These are phyloP conservation scores for Sarcophaga caerulescens DNA, from an alignment of 2,888 invertebrate species.

Conservation along the genomic window DNA sequence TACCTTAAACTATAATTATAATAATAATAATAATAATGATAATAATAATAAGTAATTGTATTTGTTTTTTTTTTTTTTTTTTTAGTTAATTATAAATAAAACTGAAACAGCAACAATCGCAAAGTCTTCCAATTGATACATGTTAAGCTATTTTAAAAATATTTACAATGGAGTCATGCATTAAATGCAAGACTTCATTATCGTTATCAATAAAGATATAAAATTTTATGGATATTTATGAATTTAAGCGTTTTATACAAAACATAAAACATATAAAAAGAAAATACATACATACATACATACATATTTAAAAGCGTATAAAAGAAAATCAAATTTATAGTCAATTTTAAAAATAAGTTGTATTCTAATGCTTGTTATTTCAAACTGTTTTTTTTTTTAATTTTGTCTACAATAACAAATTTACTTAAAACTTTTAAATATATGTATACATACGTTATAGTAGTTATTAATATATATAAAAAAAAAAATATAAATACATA, in stretches of 20 bases:
- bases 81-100: constrained; percentile 17
- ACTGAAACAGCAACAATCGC: constrained; percentile 69
- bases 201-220: constrained; percentile 2
- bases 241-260: constrained; percentile 35
- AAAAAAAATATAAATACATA: constrained; percentile 43
- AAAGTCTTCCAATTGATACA: constrained; percentile 69
- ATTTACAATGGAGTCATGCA: constrained; percentile 18
- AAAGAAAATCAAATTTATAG: constrained; percentile 57
- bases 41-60: not conserved
- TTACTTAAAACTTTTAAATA: constrained; percentile 42
- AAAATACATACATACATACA: not conserved
- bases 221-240: constrained; percentile 23
- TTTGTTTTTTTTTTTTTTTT: constrained; percentile 9
- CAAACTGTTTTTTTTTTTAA: constrained; percentile 31
- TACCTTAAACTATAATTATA: constrained; percentile 41
- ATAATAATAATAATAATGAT: no score
- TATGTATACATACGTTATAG: no score
- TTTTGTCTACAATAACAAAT: constrained; percentile 2
- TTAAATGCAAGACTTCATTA: not conserved
- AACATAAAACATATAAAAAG: constrained; percentile 23
- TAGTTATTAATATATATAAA: no score
- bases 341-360: constrained; percentile 57
- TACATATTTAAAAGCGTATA: constrained; percentile 48
- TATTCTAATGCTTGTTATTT: constrained; percentile 35
- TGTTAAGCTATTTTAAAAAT: constrained; percentile 19